A percentile compares a stretch with the other conserved stretches of the same genome.
These are phyloP conservation scores for Leptarthrus brevirostris DNA, from an alignment of 2,888 invertebrate species.

Conservation along the genomic window DNA sequence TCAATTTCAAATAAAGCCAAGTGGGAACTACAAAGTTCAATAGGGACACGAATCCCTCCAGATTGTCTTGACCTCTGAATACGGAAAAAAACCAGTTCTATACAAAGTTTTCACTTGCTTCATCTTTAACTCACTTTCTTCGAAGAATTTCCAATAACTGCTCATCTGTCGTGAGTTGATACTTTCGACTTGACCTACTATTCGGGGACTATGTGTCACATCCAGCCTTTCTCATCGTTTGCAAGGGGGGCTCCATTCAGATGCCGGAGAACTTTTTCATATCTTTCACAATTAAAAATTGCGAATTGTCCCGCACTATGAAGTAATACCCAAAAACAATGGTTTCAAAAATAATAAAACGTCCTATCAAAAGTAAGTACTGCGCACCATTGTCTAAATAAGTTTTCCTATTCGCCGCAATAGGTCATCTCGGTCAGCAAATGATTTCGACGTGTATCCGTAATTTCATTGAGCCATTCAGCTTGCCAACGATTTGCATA, in stretches of 20 bases:
- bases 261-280: neutral
- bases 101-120: slow-evolving; percentile 47
- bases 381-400: neutral
- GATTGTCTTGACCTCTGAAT: slow-evolving; percentile 18
- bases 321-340: slow-evolving; percentile 35
- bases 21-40: neutral
- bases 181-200: slow-evolving; percentile 52
- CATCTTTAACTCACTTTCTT: slow-evolving; percentile 48
- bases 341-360: neutral
- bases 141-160: slow-evolving; percentile 48
- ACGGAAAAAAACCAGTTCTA: slow-evolving; percentile 27
- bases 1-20: slow-evolving; percentile 18
- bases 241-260: neutral
- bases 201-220: slow-evolving; percentile 8
- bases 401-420: neutral
- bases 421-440: neutral
- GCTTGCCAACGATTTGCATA: slow-evolving; percentile 39
- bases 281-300: slow-evolving; percentile 3
- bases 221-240: neutral
- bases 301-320: slow-evolving; percentile 17
- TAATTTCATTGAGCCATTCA: neutral
- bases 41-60: slow-evolving; percentile 10
- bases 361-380: neutral
- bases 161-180: slow-evolving; percentile 44
- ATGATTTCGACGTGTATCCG: slow-evolving; percentile 2